Percentiles rank a stretch among this genome's conserved stretches.
These are phyloP conservation scores for Brachyrhaphis roseni DNA, from an alignment of 2,797 vertebrate genomes.

Conservation along the genomic window DNA sequence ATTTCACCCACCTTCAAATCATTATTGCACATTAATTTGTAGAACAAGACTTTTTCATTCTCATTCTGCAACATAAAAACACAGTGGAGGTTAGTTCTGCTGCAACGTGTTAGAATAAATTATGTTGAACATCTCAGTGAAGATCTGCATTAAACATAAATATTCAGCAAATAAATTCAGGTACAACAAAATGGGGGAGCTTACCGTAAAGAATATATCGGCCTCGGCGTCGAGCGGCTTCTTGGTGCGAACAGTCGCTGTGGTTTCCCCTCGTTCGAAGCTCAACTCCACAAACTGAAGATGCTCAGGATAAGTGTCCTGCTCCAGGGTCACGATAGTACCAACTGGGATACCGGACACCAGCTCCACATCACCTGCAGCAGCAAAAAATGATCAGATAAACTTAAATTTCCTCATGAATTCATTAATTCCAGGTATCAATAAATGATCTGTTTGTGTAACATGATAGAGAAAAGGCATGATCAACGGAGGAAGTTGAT, in stretches of 20 bases:
- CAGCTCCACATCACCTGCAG: slow-evolving; percentile 77
- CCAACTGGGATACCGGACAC: slow-evolving; percentile 53
- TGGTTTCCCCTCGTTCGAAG: slow-evolving; percentile 16
- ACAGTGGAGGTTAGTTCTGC: background rate
- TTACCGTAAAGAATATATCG: background rate
- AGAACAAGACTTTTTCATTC: slow-evolving; percentile 45
- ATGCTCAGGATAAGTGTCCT: accelerated
- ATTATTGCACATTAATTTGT: slow-evolving; percentile 49
- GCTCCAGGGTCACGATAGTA: slow-evolving; percentile 15
- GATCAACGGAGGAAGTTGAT: background rate
- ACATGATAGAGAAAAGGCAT: no score
- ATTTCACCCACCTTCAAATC: slow-evolving; percentile 46
- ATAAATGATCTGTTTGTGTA: background rate
- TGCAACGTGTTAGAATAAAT: no score
- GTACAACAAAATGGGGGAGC: background rate
- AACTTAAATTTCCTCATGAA: background rate
- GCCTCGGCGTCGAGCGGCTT: slow-evolving; percentile 68
- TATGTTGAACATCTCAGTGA: background rate
- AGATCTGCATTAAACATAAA: background rate
- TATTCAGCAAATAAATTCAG: background rate
- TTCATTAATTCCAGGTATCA: accelerated
- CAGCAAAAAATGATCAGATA: background rate
- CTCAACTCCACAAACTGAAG: slow-evolving; percentile 57
- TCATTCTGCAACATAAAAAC: slow-evolving; percentile 50
- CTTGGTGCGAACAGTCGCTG: slow-evolving; percentile 52